Conservation (phyloP, 2,888 invertebrate genomes). For the Melitaea athalia region DNA sequence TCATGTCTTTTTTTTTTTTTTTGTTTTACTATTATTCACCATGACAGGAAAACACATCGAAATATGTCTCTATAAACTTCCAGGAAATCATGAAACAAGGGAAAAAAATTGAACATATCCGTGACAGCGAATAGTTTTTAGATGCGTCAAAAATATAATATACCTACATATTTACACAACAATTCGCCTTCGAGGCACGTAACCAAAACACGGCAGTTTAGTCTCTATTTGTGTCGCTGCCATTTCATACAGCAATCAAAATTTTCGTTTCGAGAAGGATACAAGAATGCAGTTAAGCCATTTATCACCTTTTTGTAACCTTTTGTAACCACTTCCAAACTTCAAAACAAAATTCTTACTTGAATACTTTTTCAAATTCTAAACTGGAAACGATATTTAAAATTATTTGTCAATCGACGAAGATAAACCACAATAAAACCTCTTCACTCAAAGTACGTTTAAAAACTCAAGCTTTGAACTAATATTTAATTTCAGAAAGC, state of each 20-base stretch:
- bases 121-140: slow-evolving; percentile 5
- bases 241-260: slow-evolving; percentile 33
- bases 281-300: slow-evolving; percentile 22
- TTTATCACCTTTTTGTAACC: no score
- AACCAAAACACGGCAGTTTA: slow-evolving; percentile 20
- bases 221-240: slow-evolving; percentile 26
- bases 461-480: background rate
- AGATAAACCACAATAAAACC: background rate
- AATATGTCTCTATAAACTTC: background rate
- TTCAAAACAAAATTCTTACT: no score
- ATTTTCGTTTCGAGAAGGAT: slow-evolving; percentile 24
- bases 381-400: no score
- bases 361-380: no score
- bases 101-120: slow-evolving; percentile 2
- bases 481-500: background rate
- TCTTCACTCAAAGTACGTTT: no score
- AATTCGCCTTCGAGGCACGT: background rate
- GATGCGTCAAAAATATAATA: slow-evolving; percentile 3
- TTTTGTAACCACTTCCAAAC: no score
- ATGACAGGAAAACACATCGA: background rate
- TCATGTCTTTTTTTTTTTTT: no score
- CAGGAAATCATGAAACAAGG: background rate
- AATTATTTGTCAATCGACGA: no score
- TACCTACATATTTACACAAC: background rate
- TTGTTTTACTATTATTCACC: background rate